Evolutionary conservation across 2,797 vertebrate species (phyloP).

Genomic region (Crenuchus spilurus): DNA sequence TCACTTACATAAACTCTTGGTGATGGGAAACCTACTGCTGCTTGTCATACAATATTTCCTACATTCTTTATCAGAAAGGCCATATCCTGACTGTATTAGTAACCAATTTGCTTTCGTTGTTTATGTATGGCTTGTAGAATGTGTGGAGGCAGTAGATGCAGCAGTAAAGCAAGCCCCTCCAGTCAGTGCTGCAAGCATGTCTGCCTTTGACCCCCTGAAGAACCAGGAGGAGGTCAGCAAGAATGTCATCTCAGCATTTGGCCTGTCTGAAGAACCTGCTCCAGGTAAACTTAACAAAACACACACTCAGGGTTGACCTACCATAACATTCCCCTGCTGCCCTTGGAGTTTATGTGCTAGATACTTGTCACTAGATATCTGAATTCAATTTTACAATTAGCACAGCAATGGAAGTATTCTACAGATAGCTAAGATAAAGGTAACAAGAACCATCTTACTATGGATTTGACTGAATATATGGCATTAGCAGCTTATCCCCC

Average conservation of each 20-base stretch:
- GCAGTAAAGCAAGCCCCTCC: conserved; percentile 87
- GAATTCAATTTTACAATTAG: background rate
- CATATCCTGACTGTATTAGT: background rate
- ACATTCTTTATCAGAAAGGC: background rate
- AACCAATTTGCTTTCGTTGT: background rate
- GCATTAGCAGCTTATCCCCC: background rate
- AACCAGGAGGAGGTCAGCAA: conserved; percentile 99
- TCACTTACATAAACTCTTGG: too few species aligned
- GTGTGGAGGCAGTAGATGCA: conserved; percentile 84
- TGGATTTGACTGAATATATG: background rate
- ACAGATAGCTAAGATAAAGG: background rate
- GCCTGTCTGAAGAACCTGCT: conserved; percentile 92
- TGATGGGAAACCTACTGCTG: background rate
- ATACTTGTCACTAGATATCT: too few species aligned
- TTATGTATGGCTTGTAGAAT: conserved; percentile 68
- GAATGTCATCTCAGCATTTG: conserved; percentile 98
- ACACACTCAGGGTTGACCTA: too few species aligned
- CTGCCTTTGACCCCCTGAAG: conserved; percentile 97
- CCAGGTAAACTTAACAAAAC: too few species aligned
- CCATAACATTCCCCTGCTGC: too few species aligned
- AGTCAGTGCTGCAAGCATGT: conserved; percentile 98
- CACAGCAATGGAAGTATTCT: background rate
- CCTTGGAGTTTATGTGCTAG: too few species aligned
- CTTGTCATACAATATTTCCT: too few species aligned
- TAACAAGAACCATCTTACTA: too few species aligned